These are phyloP conservation scores for Glaucidium brasilianum DNA, from an alignment of 2,113 vertebrate genomes.

Conservation along the genomic window DNA sequence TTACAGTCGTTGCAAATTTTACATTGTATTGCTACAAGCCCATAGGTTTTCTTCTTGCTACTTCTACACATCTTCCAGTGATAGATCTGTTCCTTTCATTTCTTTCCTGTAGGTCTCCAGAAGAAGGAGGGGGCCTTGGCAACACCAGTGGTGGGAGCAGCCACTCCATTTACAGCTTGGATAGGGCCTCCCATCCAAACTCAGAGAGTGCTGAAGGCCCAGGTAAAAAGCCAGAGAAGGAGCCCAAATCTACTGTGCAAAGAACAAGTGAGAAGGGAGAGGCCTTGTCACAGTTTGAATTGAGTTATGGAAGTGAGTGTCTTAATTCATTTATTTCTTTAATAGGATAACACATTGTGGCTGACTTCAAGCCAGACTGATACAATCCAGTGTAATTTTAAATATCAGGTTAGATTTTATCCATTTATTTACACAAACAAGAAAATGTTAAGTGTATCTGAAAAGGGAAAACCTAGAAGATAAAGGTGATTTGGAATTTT, in stretches of 20 bases:
- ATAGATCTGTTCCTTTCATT: not conserved
- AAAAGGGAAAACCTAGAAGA: not conserved
- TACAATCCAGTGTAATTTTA: not conserved
- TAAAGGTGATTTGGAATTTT: not conserved
- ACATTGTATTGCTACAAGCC: too few species aligned
- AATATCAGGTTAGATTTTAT: not conserved
- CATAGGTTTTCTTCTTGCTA: not conserved
- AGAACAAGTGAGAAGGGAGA: conserved; percentile 83
- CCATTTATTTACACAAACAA: not conserved
- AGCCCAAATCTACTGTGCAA: conserved; percentile 73
- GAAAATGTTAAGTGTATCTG: not conserved
- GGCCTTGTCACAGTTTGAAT: conserved; percentile 84
- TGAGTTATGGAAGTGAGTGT: conserved; percentile 89
- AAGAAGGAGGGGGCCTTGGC: conserved; percentile 76
- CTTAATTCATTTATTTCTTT: not conserved
- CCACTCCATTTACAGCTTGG: conserved; percentile 80
- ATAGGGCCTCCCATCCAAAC: conserved; percentile 69
- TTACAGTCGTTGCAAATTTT: too few species aligned
- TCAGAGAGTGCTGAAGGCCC: conserved; percentile 68
- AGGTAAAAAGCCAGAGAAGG: conserved; percentile 86
- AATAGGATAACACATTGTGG: not conserved
- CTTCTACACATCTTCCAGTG: accelerated
- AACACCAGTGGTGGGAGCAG: conserved; percentile 52
- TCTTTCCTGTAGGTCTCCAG: conserved; percentile 71
- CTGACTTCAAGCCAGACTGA: not conserved